Percentiles rank a stretch among this genome's conserved stretches.
These are phyloP conservation scores for Butorides virescens DNA, from an alignment of 2,113 vertebrate genomes.

Conservation along the genomic window DNA sequence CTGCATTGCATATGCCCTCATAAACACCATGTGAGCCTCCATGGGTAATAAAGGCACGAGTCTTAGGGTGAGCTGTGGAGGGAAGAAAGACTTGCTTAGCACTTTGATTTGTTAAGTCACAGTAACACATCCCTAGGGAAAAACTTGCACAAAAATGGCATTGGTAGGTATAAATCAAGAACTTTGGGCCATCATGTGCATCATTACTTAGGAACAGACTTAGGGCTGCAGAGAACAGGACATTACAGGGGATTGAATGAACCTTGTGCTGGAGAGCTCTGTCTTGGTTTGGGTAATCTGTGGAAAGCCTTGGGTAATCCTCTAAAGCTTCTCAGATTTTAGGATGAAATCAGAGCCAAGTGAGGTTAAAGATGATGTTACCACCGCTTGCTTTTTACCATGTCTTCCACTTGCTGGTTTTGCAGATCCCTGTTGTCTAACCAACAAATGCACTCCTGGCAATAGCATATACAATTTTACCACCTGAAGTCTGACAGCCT, in stretches of 20 bases:
- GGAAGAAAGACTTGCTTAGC: not conserved
- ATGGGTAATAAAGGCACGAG: slow-evolving; percentile 91
- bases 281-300: not conserved
- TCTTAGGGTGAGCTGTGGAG: slow-evolving; percentile 83
- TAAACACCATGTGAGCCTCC: slow-evolving; percentile 88
- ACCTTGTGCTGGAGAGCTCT: not conserved
- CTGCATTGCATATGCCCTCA: slow-evolving; percentile 89
- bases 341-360: not conserved
- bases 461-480: not conserved
- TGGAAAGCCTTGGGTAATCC: not conserved
- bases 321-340: not conserved
- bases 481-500: not conserved
- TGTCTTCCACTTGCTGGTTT: not conserved
- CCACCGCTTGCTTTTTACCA: not conserved
- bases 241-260: not conserved
- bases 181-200: not conserved
- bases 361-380: not conserved
- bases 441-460: not conserved
- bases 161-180: not conserved
- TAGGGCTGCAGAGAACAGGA: not conserved
- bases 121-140: not conserved
- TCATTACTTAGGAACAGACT: not conserved
- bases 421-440: not conserved
- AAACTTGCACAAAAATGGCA: not conserved
- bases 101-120: not conserved